These are phyloP conservation scores for Peromyscus melanophrys DNA, from an alignment of 2,797 vertebrate species.

Conservation along the genomic window DNA sequence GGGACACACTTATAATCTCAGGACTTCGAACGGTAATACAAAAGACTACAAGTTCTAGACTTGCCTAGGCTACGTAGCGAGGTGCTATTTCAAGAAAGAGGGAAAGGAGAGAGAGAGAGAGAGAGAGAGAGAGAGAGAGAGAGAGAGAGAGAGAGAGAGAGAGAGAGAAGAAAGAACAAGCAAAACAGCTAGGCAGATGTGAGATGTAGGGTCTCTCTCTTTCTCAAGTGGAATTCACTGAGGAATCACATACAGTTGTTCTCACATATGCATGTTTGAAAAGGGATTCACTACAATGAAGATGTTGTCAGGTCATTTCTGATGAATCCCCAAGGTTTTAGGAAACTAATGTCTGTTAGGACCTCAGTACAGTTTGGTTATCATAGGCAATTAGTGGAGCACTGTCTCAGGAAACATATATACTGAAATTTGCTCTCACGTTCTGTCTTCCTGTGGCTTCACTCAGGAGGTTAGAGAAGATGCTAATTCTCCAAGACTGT, in stretches of 20 bases:
- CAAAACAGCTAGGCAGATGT: neutral
- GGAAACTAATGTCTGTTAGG: neutral
- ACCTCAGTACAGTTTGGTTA: conserved; percentile 34
- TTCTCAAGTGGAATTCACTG: neutral
- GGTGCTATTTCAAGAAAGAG: neutral
- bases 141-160: no score
- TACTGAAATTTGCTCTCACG: neutral
- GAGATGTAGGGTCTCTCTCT: neutral
- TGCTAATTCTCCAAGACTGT: neutral
- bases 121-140: no score
- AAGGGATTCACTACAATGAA: neutral
- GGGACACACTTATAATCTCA: neutral
- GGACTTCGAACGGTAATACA: neutral
- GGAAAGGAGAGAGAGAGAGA: no score
- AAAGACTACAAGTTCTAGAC: neutral
- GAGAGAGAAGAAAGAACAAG: neutral
- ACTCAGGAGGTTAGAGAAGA: conserved; percentile 1
- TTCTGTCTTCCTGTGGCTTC: neutral
- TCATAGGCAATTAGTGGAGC: neutral
- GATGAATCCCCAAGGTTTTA: neutral
- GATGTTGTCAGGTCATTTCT: neutral
- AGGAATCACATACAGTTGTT: neutral
- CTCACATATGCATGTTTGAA: neutral
- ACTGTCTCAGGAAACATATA: neutral
- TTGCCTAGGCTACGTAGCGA: no score